Evolutionary conservation across 2,797 vertebrate genomes (phyloP).

Genomic region (Calcarius lapponicus): DNA sequence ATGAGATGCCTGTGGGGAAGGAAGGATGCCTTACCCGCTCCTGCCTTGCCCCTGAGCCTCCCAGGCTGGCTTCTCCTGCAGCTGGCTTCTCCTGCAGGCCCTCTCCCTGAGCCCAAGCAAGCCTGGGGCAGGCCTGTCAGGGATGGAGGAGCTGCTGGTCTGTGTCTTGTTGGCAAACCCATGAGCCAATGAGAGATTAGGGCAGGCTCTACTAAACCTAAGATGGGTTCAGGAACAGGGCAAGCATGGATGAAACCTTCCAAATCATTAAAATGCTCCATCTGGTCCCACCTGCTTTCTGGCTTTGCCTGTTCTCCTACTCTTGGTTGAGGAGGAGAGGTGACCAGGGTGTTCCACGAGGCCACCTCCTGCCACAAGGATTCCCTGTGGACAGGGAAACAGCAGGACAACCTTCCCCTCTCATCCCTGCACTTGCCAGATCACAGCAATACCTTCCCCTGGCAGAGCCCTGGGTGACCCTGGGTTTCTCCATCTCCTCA

Average conservation of each 20-base stretch:
- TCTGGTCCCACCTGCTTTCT: background rate
- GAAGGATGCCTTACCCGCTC: background rate
- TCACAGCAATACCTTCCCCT: background rate
- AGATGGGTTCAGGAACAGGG: background rate
- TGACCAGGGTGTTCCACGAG: background rate
- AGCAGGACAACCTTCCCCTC: background rate
- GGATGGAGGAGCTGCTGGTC: background rate
- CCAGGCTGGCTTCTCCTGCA: background rate
- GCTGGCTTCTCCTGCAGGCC: background rate
- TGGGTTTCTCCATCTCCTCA: background rate
- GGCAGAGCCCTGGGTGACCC: background rate
- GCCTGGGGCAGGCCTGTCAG: background rate
- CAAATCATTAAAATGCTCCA: background rate
- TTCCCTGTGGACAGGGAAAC: background rate
- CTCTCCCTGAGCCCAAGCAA: background rate
- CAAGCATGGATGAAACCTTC: background rate
- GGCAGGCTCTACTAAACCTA: background rate
- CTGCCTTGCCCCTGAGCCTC: background rate
- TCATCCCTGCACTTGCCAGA: background rate
- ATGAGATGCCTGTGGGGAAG: fast-evolving
- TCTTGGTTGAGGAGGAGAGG: fast-evolving
- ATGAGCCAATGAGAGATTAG: background rate
- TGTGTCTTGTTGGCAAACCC: background rate
- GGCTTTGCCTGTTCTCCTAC: background rate
- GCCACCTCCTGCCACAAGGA: background rate